A percentile compares a stretch with the other conserved stretches of the same genome.
Conservation (phyloP, 2,113 vertebrate species). For the Telmatochromis brachygnathus region DNA sequence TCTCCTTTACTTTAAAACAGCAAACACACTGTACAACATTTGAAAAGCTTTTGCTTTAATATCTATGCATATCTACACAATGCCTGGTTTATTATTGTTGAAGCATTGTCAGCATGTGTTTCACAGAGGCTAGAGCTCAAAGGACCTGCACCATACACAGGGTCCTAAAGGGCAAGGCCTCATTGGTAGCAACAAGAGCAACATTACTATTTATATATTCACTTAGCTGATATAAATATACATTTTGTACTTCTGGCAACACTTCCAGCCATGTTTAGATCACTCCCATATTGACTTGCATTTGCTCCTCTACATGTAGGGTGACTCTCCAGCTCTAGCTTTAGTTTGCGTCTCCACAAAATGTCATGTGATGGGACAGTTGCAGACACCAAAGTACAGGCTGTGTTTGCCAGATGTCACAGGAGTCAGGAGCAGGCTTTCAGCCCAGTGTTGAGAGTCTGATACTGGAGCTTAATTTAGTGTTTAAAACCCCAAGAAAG, state of each 20-base stretch:
- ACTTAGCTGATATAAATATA: neutral
- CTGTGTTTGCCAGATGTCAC: neutral
- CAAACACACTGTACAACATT: neutral
- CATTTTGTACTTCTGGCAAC: neutral
- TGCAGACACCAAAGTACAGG: neutral
- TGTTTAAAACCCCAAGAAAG: neutral
- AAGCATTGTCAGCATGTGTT: neutral
- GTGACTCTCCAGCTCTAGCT: neutral
- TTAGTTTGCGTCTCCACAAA: neutral
- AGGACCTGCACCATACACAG: neutral
- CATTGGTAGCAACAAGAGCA: neutral
- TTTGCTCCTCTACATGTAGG: neutral
- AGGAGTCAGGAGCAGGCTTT: neutral
- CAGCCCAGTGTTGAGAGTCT: neutral
- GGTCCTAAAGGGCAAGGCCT: neutral
- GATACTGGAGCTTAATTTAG: neutral
- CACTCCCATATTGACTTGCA: neutral
- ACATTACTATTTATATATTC: neutral
- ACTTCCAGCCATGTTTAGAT: neutral
- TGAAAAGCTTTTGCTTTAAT: neutral
- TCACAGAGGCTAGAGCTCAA: neutral
- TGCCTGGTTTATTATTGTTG: neutral
- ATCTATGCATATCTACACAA: neutral
- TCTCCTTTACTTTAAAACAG: neutral
- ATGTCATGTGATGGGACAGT: neutral